Conservation (phyloP, 2,797 vertebrate genomes). For the Schizopygopsis malacanthus region DNA sequence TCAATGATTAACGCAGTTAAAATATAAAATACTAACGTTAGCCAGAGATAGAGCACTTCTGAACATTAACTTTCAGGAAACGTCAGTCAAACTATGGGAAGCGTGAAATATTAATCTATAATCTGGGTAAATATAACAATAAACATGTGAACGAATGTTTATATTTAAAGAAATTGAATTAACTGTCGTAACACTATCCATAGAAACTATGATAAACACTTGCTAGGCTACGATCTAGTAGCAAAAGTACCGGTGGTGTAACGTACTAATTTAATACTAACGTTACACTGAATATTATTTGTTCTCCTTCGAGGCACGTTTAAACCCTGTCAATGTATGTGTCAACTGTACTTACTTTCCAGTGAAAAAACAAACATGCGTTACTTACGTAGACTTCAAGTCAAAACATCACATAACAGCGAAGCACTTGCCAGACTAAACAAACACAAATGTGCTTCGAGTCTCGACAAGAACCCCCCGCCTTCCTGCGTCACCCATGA, state of each 20-base stretch:
- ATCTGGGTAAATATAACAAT: not conserved
- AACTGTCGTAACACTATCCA: not conserved
- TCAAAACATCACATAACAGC: not conserved
- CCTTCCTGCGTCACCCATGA: not conserved
- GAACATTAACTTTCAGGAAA: not conserved
- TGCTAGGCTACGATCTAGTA: not conserved
- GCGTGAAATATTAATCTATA: not conserved
- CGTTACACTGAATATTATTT: not conserved
- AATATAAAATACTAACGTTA: not conserved
- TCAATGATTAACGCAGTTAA: not conserved
- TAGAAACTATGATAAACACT: not conserved
- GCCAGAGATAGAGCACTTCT: not conserved
- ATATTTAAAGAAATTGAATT: not conserved
- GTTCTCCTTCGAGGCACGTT: not conserved
- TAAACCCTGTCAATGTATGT: not conserved
- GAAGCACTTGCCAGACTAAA: not conserved
- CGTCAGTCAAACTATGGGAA: not conserved
- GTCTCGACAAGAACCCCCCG: not conserved
- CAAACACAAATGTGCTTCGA: not conserved
- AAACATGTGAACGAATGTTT: not conserved
- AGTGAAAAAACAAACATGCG: not conserved
- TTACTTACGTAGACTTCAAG: conserved; percentile 19
- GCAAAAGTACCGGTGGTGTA: not conserved
- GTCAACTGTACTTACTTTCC: not conserved
- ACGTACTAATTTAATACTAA: too few species aligned